phyloP scores from a whole-genome alignment of 35 echinoderm and acorn worm species.

The Apostichopus japonicus region DNA sequence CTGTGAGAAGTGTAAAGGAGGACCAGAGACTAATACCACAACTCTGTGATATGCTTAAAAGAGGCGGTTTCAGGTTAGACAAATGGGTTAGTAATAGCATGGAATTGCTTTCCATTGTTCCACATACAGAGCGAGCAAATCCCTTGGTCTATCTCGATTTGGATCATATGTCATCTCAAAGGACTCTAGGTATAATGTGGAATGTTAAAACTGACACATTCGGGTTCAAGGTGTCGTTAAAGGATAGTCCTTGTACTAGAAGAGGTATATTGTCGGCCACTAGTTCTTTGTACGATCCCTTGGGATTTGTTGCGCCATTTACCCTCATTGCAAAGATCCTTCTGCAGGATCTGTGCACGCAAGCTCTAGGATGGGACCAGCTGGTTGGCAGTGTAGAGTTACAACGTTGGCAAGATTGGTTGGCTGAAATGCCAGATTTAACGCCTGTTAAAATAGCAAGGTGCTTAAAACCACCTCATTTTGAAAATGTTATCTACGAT shows the following conservation, averaged over 20 bases:
- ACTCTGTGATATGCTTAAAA: neutral
- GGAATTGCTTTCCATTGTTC: slow-evolving; percentile 31
- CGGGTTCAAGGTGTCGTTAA: slow-evolving; percentile 43
- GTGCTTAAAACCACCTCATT: neutral
- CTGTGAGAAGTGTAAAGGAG: slow-evolving; percentile 28
- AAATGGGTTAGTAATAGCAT: slow-evolving; percentile 53
- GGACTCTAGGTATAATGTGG: slow-evolving; percentile 62
- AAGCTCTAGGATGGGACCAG: slow-evolving; percentile 29
- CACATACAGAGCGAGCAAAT: neutral
- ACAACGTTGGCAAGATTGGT: slow-evolving; percentile 26
- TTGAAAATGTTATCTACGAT: neutral
- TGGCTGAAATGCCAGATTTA: neutral
- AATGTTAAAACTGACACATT: slow-evolving; percentile 56
- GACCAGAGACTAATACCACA: neutral
- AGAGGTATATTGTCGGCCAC: slow-evolving; percentile 45
- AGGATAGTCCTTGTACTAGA: slow-evolving; percentile 51
- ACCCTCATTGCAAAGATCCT: slow-evolving; percentile 28
- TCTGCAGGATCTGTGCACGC: slow-evolving; percentile 20
- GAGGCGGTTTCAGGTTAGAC: slow-evolving; percentile 26
- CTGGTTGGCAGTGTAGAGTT: neutral
- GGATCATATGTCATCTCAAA: slow-evolving; percentile 55
- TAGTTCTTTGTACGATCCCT: slow-evolving; percentile 27
- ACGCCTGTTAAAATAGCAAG: neutral
- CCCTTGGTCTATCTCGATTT: neutral
- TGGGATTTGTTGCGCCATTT: slow-evolving; percentile 46